Evolutionary conservation across 2,113 vertebrate genomes (phyloP), one percentile per base, ranked within the genome.

Genomic region (Hippocampus abdominalis): DNA sequence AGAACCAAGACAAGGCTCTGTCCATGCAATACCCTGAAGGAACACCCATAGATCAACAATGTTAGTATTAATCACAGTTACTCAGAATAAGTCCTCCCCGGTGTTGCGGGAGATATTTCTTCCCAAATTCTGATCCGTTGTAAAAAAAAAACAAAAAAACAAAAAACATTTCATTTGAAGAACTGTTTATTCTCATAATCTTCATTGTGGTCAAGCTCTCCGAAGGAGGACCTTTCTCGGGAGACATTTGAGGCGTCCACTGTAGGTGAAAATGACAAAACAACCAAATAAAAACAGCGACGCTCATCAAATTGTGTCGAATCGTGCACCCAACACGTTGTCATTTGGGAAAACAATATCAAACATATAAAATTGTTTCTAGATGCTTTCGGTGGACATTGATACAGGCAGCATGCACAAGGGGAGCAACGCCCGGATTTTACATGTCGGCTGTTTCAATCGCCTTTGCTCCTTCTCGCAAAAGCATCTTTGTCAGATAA

Each of bases 401-500:
- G 46, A 69, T 82, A 86, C 82, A 85, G 80, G 83, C 76, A 72
- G 69, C 18, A 64, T 39, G 76, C 73, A 85, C 78, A 76, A 68
- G 59, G 53, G 2, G 39, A 79, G 56, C 76, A 77, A 68, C 73
- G 21, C 42, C 36, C 29, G 27, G 27, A 49, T 57, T 49, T 70
- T 9, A 73, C n/a, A 36, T 39, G 11, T 36, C 39, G 11, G 15
- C 11, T 42, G 11, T 6, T 44, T 64, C 62, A 15, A 42, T 64
- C 39, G 7, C 10, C 39, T 64, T 15, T n/a, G 7, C n/a, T 46
- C n/a, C 6, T 16, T 42, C 23, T 16, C 42, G 18, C 23, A 44
- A 64, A 36, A 23, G 66, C 21, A 49, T 59, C 54, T 46, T 13
- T 53, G 51, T 75, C 68, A 8, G 56, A 73, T 75, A 70, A 60